Conservation (phyloP, 1,140 invertebrate species). For the Drosophila seguyi region DNA sequence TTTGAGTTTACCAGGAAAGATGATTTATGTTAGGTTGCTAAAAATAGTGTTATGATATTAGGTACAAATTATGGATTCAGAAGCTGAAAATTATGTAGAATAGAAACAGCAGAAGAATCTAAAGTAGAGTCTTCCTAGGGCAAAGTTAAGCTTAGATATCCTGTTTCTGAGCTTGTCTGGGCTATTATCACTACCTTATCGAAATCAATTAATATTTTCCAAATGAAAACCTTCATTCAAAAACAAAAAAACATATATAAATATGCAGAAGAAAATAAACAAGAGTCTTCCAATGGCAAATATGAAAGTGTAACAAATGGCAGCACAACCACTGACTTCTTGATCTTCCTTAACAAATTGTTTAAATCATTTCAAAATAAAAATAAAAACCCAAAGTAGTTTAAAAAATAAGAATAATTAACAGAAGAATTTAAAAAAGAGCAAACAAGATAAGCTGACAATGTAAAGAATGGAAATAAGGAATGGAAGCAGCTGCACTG, state of each 20-base stretch:
- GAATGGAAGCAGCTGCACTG: conserved; percentile 33
- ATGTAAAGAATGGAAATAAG: conserved; percentile 2
- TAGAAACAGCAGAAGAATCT: background rate
- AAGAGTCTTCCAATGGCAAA: no score
- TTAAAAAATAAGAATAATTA: background rate
- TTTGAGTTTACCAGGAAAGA: background rate
- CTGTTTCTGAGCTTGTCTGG: no score
- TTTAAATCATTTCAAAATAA: background rate
- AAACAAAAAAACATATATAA: no score
- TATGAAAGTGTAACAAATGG: no score
- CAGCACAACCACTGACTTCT: no score
- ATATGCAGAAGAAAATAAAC: no score
- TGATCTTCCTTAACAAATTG: background rate
- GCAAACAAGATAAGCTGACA: background rate
- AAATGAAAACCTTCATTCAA: no score
- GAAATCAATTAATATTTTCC: no score
- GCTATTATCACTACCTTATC: no score
- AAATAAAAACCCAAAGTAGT: background rate
- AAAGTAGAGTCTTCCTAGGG: background rate
- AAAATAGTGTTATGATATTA: background rate
- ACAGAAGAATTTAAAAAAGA: background rate
- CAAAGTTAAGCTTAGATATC: no score
- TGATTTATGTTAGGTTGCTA: background rate
- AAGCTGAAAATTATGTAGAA: no score
- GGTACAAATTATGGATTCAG: no score